phyloP scores from a whole-genome alignment of 1,140 invertebrate species.

The Zaprionus davidi region DNA sequence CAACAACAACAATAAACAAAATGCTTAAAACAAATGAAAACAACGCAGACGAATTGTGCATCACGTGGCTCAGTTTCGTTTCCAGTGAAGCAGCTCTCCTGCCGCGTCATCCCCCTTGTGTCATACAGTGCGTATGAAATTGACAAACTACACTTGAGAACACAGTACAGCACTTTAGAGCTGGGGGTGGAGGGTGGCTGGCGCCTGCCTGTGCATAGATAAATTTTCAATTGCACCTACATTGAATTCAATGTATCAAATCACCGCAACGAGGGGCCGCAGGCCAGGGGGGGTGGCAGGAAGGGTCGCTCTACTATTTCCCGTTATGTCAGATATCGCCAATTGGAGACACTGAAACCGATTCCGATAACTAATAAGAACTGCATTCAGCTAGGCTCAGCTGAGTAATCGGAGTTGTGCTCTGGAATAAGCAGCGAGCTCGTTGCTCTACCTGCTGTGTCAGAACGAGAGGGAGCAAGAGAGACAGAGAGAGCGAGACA shows the following conservation, averaged over 20 bases:
- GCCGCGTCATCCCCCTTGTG: neutral
- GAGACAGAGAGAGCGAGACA: neutral
- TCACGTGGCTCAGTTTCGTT: conserved; percentile 40
- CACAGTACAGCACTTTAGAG: neutral
- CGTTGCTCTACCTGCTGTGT: neutral
- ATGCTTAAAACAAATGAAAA: conserved; percentile 7
- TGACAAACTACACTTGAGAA: conserved; percentile 3
- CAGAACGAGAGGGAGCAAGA: neutral
- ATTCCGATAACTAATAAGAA: conserved; percentile 2
- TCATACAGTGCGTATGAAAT: conserved; percentile 17
- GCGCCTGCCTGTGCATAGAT: conserved; percentile 9
- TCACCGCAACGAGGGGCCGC: neutral
- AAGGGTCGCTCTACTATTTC: neutral
- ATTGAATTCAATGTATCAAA: neutral
- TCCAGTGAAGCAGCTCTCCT: neutral
- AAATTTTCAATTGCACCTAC: neutral
- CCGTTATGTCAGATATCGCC: conserved; percentile 1
- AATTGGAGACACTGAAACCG: neutral
- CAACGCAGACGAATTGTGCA: conserved; percentile 36
- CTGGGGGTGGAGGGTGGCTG: neutral
- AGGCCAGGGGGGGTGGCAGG: too few relatives aligned
- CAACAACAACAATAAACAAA: neutral
- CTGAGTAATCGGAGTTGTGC: neutral
- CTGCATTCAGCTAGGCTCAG: neutral
- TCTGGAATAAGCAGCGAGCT: neutral